phyloP scores from a whole-genome alignment of 2,797 vertebrate genomes.

The Gymnoscopelus braueri region DNA sequence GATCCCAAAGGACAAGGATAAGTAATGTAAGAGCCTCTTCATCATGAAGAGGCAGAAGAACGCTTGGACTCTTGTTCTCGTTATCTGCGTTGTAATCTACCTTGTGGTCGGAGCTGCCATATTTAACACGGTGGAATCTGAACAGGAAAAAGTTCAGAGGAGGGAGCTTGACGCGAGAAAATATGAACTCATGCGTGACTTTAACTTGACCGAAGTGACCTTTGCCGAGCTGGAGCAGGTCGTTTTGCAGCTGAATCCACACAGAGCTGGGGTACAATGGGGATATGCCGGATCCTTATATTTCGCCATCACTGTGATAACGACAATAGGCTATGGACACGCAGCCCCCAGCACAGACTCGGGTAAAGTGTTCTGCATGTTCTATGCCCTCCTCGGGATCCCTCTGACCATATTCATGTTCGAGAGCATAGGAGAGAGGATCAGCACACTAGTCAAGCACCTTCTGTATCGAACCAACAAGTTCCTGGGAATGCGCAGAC shows the following conservation, averaged over 20 bases:
- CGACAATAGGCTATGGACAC: conserved; percentile 97
- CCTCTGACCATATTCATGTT: conserved; percentile 98
- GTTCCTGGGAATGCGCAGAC: conserved; percentile 88
- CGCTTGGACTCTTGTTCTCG: conserved; percentile 94
- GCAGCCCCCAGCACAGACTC: conserved; percentile 96
- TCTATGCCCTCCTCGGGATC: conserved; percentile 96
- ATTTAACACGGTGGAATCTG: conserved; percentile 96
- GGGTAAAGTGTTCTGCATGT: conserved; percentile 98
- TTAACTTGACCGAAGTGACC: conserved; percentile 92
- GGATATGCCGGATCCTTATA: conserved; percentile 97
- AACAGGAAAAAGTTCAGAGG: conserved; percentile 93
- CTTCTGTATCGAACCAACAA: conserved; percentile 93
- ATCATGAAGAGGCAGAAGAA: conserved; percentile 94
- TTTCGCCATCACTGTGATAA: conserved; percentile 99
- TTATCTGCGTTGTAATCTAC: conserved; percentile 98
- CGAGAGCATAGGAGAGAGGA: conserved; percentile 96
- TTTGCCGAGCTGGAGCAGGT: conserved; percentile 95
- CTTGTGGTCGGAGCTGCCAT: conserved; percentile 97
- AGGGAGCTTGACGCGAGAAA: conserved; percentile 90
- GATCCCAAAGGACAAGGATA: neutral
- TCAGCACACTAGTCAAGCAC: conserved; percentile 93
- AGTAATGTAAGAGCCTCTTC: conserved; percentile 13
- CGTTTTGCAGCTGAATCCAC: conserved; percentile 93
- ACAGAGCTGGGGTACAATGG: conserved; percentile 97
- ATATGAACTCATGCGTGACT: conserved; percentile 91